phyloP scores from a whole-genome alignment of 2,888 invertebrate genomes.

The Ashinkailepas kermadecensis region DNA sequence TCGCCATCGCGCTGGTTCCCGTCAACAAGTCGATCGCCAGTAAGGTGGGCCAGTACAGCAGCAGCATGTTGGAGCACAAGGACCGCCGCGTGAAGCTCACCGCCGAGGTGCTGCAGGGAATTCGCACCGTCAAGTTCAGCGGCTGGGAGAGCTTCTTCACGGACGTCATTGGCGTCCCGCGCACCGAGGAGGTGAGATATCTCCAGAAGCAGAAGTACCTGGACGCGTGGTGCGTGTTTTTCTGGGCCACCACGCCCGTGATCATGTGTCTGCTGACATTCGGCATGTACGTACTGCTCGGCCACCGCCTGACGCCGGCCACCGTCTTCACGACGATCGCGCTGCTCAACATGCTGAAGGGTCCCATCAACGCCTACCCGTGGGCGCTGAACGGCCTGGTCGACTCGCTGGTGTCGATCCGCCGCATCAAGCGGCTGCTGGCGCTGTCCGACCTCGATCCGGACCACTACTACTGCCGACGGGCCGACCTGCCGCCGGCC shows the following conservation, averaged over 20 bases:
- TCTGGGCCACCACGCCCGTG: conserved; percentile 97
- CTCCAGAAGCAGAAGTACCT: conserved; percentile 83
- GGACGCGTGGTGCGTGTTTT: conserved; percentile 94
- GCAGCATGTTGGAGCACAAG: conserved; percentile 81
- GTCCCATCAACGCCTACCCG: conserved; percentile 92
- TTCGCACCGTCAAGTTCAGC: conserved; percentile 81
- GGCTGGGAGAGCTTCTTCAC: conserved; percentile 80
- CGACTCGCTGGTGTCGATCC: conserved; percentile 91
- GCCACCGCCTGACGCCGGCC: conserved; percentile 72
- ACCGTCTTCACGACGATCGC: conserved; percentile 86
- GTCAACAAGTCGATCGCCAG: conserved; percentile 82
- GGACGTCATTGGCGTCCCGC: conserved; percentile 34
- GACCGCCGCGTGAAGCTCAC: conserved; percentile 80
- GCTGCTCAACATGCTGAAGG: conserved; percentile 88
- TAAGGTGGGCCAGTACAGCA: conserved; percentile 75
- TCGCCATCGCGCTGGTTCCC: conserved; percentile 81
- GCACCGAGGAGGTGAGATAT: conserved; percentile 59
- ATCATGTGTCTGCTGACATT: conserved; percentile 77
- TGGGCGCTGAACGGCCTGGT: conserved; percentile 96
- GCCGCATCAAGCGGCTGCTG: conserved; percentile 72
- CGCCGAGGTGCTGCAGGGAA: conserved; percentile 77
- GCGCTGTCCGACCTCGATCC: conserved; percentile 47
- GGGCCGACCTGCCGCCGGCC: neutral
- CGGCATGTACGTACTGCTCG: conserved; percentile 65
- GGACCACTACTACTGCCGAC: conserved; percentile 51